Base-by-base conservation (phyloP, 2,113 vertebrate species). In the Orthonyx spaldingii region DNA sequence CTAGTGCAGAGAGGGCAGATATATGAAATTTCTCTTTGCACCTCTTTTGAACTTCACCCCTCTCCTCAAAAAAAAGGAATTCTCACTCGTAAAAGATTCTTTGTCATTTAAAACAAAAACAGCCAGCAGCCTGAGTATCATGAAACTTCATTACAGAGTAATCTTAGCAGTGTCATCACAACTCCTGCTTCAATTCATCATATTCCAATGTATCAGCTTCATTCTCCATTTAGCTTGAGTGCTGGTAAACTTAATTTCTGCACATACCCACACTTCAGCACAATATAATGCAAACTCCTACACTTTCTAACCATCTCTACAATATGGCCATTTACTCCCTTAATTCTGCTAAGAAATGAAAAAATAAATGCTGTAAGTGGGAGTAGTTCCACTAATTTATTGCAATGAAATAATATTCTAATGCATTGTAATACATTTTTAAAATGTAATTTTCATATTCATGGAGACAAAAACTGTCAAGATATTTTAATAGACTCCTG, bases 231-330 rank as follows among this genome's bases (percentile, higher is more conserved):
- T 93, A 96, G 94, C 89, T 64, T 77, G 83, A 93, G 75, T 94
- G 84, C 47, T 81, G 91, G 87, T 92, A 96, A 90, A 96, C 59
- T 93, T 94, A 90, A 96, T 96, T 98, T 91, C 93, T 94, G 90
- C 72, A 97, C 66, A 52, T 93, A 96, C 75, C 87, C 84, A 96
- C 90, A 85, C 70, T 97, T 95, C 68, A 74, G 63, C 82, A 97
- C 57, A 97, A 96, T 96, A 97, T 95, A 96, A 95, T 46, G 57
- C 85, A 88, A 63, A 96, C 95, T 97, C 96, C 97, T 87, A 95
- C 84, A 87, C 84, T 95, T 96, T 92, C 94, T 56, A 84, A 81
- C 95, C 88, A 75, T 90, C 56, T 50, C 83, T 92, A 39, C 61
- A 97, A 94, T 95, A 94, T 19, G 24, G 71, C 95, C 87, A 88